Percentiles rank a stretch among this genome's conserved stretches.
These are phyloP conservation scores for Pasiphila rectangulata DNA, from an alignment of 2,888 invertebrate genomes.

Conservation along the genomic window DNA sequence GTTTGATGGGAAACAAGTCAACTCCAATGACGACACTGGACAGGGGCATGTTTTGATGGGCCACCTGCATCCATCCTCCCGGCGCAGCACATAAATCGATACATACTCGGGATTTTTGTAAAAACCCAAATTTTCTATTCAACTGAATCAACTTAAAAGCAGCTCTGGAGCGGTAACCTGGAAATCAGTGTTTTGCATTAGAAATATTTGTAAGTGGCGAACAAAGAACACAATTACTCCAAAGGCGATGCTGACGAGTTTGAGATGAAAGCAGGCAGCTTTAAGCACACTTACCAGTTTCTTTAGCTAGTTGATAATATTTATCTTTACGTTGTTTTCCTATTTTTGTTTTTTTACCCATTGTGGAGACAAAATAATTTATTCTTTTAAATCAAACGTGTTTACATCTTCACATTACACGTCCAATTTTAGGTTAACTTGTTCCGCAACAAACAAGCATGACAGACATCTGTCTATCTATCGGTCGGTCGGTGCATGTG, in stretches of 20 bases:
- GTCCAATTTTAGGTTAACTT: slow-evolving; percentile 8
- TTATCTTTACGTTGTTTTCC: slow-evolving; percentile 99
- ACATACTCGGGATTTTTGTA: slow-evolving; percentile 97
- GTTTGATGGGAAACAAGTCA: slow-evolving; percentile 94
- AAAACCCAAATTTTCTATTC: slow-evolving; percentile 97
- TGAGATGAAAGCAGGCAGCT: too few relatives aligned
- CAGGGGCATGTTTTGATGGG: slow-evolving; percentile 97
- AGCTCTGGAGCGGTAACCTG: slow-evolving; percentile 97
- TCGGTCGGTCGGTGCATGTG: too few relatives aligned
- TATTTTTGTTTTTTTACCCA: slow-evolving; percentile 97
- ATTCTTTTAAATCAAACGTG: slow-evolving; percentile 8
- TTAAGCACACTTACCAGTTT: slow-evolving; percentile 87
- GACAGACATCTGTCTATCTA: too few relatives aligned
- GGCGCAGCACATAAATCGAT: slow-evolving; percentile 99
- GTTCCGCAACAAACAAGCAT: too few relatives aligned
- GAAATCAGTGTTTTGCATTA: too few relatives aligned
- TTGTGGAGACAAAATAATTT: slow-evolving; percentile 61
- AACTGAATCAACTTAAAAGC: slow-evolving; percentile 99
- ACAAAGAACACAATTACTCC: too few relatives aligned
- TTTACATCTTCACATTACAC: slow-evolving; percentile 20
- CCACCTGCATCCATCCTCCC: slow-evolving; percentile 99
- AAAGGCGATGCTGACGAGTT: too few relatives aligned
- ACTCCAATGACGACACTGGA: slow-evolving; percentile 97
- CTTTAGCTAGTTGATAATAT: slow-evolving; percentile 98
- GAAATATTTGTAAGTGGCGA: too few relatives aligned